These are phyloP conservation scores for Smithornis capensis DNA, from an alignment of 2,113 vertebrate genomes.

Conservation along the genomic window DNA sequence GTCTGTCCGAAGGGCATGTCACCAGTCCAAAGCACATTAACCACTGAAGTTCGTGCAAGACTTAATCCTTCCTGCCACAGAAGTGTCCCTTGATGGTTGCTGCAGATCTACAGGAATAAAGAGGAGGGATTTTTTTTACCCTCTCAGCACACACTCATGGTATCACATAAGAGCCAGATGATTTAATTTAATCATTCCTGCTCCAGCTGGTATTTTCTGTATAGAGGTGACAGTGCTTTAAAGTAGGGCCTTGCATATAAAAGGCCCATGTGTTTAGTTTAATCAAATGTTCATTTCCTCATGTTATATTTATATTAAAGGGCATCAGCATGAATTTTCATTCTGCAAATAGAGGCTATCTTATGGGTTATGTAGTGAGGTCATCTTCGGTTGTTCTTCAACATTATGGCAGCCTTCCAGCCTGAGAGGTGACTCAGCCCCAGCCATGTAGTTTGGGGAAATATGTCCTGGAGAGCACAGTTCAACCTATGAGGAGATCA, in stretches of 20 bases:
- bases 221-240: constrained; percentile 56
- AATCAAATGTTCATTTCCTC: constrained; percentile 64
- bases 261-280: constrained; percentile 46
- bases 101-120: constrained; percentile 47
- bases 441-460: background rate
- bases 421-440: background rate
- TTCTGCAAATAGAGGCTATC: constrained; percentile 1
- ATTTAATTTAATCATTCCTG: constrained; percentile 63
- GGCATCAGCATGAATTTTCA: constrained; percentile 28
- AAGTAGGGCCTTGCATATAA: constrained; percentile 51
- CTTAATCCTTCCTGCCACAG: constrained; percentile 54
- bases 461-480: background rate
- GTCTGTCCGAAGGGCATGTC: constrained; percentile 62
- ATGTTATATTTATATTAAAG: constrained; percentile 25
- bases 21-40: constrained; percentile 64
- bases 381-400: background rate
- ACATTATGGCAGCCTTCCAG: background rate
- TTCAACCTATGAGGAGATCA: background rate
- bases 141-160: constrained; percentile 45
- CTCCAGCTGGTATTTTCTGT: constrained; percentile 51
- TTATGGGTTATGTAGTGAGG: background rate
- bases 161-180: constrained; percentile 54
- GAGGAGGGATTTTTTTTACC: background rate
- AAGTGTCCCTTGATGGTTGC: constrained; percentile 38
- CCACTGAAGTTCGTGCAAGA: constrained; percentile 40